Evolutionary conservation across 2,797 vertebrate genomes (phyloP), one percentile per base, ranked within the genome.

Genomic region (Alectoris magna): DNA sequence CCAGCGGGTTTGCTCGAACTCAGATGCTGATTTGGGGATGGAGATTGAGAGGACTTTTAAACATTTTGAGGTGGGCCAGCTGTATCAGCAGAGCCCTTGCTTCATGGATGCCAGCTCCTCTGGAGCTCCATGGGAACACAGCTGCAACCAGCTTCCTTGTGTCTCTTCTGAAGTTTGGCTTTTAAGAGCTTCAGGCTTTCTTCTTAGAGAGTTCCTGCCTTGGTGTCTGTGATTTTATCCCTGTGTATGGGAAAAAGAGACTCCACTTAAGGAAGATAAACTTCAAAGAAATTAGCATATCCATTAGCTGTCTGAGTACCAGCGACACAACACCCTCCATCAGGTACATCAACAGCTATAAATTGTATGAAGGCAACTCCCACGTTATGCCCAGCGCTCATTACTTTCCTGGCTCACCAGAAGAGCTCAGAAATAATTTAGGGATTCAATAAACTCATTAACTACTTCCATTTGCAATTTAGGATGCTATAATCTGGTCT

Each of bases 391-490:
- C 80, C 83, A 76, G 53, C 46, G 59, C 34, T 94, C 58, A 82
- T 93, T 91, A 87, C 26, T 43, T 79, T 88, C 34, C 48, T 5
- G 2, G 75, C 74, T 73, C 82, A 70, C 60, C 38, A 70, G 71
- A 92, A 84, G 18, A 76, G 51, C 77, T 79, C 85, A 91, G 85
- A 90, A 93, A 91, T 79, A 87, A 90, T 94, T 87, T 78, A 84
- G 18, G 22, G 80, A 90, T 87, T 94, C 88, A 82, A 36, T 91
- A 91, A 96, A 88, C 48, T 84, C 90, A 84, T 91, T 79, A 88
- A 90, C 48, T 76, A 46, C 34, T 96, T 95, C 64, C 66, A 84
- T 82, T 91, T 90, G 86, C 68, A 91, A 58, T 88, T 84, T 84
- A 67, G 44, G 39, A 82, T 84, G 44, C 44, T 91, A 75, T 73